These are phyloP conservation scores for Botia kubotai DNA, from an alignment of 2,797 vertebrate genomes.

Conservation along the genomic window DNA sequence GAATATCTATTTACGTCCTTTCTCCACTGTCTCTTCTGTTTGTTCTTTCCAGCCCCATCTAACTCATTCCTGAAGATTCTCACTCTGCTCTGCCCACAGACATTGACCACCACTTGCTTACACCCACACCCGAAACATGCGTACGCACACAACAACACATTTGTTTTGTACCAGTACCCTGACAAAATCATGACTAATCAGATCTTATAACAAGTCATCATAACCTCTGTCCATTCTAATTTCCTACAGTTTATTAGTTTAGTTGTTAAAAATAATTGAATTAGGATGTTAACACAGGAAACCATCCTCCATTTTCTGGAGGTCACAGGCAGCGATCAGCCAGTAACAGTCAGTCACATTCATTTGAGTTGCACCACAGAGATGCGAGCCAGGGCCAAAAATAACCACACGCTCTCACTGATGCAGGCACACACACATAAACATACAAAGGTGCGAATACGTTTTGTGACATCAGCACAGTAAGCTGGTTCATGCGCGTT, in stretches of 20 bases:
- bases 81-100: conserved; percentile 40
- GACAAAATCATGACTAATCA: not conserved
- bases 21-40: conserved; percentile 67
- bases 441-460: conserved; percentile 54
- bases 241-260: conserved; percentile 9
- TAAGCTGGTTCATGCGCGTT: conserved; percentile 69
- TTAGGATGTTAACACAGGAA: conserved; percentile 34
- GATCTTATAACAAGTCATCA: conserved; percentile 13
- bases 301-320: conserved; percentile 39
- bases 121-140: not conserved
- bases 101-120: not conserved
- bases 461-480: conserved; percentile 68
- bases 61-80: conserved; percentile 62
- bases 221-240: conserved; percentile 22
- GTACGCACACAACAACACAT: not conserved
- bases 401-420: conserved; percentile 54
- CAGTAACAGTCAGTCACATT: conserved; percentile 47
- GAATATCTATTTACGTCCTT: conserved; percentile 74
- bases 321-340: conserved; percentile 33
- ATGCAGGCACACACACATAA: conserved; percentile 41
- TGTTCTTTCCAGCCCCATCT: conserved; percentile 69
- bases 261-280: not conserved
- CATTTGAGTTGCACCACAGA: conserved; percentile 53
- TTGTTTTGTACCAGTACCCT: conserved; percentile 6
- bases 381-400: conserved; percentile 60